A percentile compares a stretch with the other conserved stretches of the same genome.
phyloP scores from a whole-genome alignment of 1,140 invertebrate genomes.

The Coptotermes formosanus region DNA sequence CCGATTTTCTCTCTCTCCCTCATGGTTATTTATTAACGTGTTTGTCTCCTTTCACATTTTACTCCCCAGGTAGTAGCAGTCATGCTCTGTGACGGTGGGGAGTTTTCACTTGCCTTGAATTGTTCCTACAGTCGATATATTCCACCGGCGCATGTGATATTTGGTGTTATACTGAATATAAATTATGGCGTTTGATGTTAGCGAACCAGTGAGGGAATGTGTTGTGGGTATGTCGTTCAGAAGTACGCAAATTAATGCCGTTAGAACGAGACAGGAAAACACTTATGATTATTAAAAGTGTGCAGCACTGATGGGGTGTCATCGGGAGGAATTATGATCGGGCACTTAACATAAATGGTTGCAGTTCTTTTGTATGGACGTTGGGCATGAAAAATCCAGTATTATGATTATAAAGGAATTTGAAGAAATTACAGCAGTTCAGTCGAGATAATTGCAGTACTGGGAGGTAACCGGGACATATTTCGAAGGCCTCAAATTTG shows the following conservation, averaged over 20 bases:
- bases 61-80: not conserved
- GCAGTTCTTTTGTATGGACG: not conserved
- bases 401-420: too few species aligned
- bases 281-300: conserved; percentile 8
- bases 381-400: not conserved
- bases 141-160: not conserved
- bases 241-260: not conserved
- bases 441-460: too few species aligned
- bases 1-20: not conserved
- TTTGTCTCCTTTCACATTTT: not conserved
- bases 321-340: not conserved
- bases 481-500: too few species aligned
- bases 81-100: not conserved
- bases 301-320: not conserved
- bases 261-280: not conserved
- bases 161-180: not conserved
- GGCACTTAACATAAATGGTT: not conserved
- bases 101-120: not conserved
- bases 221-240: not conserved
- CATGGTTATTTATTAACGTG: conserved; percentile 3
- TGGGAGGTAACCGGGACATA: too few species aligned
- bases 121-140: not conserved
- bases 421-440: too few species aligned
- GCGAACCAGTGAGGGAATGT: not conserved
- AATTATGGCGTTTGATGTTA: not conserved